phyloP scores from a whole-genome alignment of 2,888 invertebrate species.

The Dryocosmus kuriphilus region DNA sequence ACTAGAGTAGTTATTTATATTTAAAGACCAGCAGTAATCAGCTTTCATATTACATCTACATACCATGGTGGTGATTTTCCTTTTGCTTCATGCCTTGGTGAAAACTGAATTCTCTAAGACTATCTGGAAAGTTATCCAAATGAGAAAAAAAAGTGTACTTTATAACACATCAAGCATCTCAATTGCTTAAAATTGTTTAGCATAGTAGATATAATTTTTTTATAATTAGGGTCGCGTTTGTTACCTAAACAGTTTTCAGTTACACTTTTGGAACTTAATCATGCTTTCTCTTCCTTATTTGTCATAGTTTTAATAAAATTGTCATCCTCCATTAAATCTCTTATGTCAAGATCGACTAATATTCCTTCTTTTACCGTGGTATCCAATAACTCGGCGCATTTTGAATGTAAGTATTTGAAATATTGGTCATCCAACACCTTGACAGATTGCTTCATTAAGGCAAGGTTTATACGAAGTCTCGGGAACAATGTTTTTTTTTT shows the following conservation, averaged over 20 bases:
- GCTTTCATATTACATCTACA: constrained; percentile 57
- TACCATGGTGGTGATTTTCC: no score
- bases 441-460: no score
- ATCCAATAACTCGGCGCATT: constrained; percentile 49
- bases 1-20: constrained; percentile 12
- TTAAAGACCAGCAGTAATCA: constrained; percentile 66
- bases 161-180: constrained; percentile 60
- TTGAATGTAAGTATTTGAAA: no score
- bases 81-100: no score
- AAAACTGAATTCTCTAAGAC: constrained; percentile 63
- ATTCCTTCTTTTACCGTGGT: constrained; percentile 57
- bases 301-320: no score
- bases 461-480: no score
- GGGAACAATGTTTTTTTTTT: constrained; percentile 44
- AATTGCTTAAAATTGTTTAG: constrained; percentile 31
- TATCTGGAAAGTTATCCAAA: constrained; percentile 65
- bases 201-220: constrained; percentile 41
- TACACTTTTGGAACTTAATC: no score
- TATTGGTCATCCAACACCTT: no score
- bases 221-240: constrained; percentile 47
- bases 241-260: neutral
- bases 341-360: constrained; percentile 55
- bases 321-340: constrained; percentile 48
- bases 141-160: constrained; percentile 63
- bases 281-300: no score